Base-by-base conservation (phyloP, 2,113 vertebrate species). In the Anolis carolinensis region DNA sequence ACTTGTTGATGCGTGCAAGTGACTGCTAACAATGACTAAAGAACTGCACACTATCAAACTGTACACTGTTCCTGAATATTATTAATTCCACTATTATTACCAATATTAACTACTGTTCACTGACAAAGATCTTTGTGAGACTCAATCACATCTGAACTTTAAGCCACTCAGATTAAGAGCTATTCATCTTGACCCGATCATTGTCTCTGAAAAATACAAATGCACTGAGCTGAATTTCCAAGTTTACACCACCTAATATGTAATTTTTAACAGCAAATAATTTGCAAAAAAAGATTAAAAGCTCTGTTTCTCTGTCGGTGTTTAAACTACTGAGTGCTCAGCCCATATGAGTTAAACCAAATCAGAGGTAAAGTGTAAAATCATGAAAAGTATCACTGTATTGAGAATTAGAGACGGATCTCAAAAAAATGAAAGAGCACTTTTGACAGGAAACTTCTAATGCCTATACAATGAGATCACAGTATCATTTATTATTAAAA, bases 361-460 rank as follows among this genome's bases (percentile, higher is more conserved):
- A 74, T 32, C 30, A 36, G 52, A 81, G 39, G 44, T 81, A 0
- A 0, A 63, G 4, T 18, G 32, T 48, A 73, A 44, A 13, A 48
- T 0, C n/a, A 16, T 7, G 7, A 65, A 62, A 62, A 79, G 32
- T 68, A 20, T 5, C 88, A 8, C 0, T 70, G 65, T 50, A 71
- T 27, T 30, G 65, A 68, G 23, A 68, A 27, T 25, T 23, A 77
- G 0, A 59, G 0, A 62, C 21, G 63, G 2, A 34, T 25, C 44
- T 48, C 0, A 67, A 82, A 87, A 44, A 90, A 67, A 13, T 20
- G 16, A 27, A 50, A 32, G 39, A 2, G 30, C 7, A 23, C 34
- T 72, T 76, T 85, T 68, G 2, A 0, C 0, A 20, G 14, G 67
- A 14, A 84, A 80, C n/a, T 2, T 63, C 83, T 79, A 32, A 72